These are phyloP conservation scores for Globia sparganii DNA, from an alignment of 2,888 invertebrate genomes.

Conservation along the genomic window DNA sequence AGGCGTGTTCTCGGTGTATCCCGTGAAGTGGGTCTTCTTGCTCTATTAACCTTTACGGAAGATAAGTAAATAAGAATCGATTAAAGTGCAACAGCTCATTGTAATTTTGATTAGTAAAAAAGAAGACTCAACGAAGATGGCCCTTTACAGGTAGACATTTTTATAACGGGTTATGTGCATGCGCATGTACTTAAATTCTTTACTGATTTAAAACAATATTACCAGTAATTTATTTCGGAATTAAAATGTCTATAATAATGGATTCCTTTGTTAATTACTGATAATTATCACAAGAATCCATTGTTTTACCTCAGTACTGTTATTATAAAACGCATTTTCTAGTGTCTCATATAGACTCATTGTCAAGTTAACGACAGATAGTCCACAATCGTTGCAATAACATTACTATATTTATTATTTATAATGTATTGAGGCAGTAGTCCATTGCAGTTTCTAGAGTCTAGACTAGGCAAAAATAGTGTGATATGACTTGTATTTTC, in stretches of 20 bases:
- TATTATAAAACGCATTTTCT: conserved; percentile 25
- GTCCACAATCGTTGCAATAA: conserved; percentile 24
- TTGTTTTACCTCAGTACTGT: conserved; percentile 4
- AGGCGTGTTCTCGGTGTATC: conserved; percentile 84
- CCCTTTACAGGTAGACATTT: conserved; percentile 83
- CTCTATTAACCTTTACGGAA: conserved; percentile 75
- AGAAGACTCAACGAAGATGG: conserved; percentile 81
- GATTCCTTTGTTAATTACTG: conserved; percentile 15
- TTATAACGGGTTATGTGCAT: conserved; percentile 43
- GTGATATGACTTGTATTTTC: background rate
- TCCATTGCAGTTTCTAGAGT: no score
- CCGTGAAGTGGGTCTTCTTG: conserved; percentile 73
- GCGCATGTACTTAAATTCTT: conserved; percentile 19
- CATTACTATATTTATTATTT: background rate
- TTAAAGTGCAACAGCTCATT: conserved; percentile 68
- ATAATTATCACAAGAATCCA: background rate
- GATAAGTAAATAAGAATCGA: conserved; percentile 72
- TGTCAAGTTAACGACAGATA: conserved; percentile 4
- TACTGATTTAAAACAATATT: background rate
- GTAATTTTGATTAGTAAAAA: conserved; percentile 70
- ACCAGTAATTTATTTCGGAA: background rate
- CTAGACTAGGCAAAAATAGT: background rate
- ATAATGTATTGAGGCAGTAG: background rate
- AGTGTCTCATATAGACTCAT: conserved; percentile 2
- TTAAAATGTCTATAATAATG: background rate